Base-by-base conservation (phyloP, 2,113 vertebrate species). In the Anser cygnoides region DNA sequence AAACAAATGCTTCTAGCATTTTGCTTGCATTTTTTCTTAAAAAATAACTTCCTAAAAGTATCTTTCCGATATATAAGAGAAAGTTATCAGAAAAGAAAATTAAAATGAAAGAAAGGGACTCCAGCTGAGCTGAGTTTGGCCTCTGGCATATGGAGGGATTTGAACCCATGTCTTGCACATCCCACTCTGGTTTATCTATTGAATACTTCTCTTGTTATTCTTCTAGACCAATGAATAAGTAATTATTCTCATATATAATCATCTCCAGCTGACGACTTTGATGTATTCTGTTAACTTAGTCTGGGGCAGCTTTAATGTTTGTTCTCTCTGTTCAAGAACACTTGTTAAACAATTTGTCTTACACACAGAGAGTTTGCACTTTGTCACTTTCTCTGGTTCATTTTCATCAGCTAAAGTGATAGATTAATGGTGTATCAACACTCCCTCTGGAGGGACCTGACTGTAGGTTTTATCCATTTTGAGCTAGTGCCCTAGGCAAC, bases 381-480 rank as follows among this genome's bases (percentile, higher is more conserved):
- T 83, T 93, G 29, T 78, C 83, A 50, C 31, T 80, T 83, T 61
- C 59, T 86, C 72, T 41, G 52, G 35, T 83, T 92, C 21, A 19
- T 92, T 96, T 96, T 90, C 79, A 55, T 58, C 72, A 77, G 55
- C 63, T 90, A 10, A 65, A 67, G 66, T 67, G 57, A 68, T 16
- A 79, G 87, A 95, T 93, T 91, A 91, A 94, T 72, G 84, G 68
- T 79, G 25, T 54, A 93, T 85, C 87, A 93, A 76, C 86, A 84
- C 37, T 80, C 13, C 13, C 67, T 73, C 92, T 84, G 75, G 75
- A 94, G 91, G 65, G 68, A 92, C 31, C 46, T 77, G 50, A 7
- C 79, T 88, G 59, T 46, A 62, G 14, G 17, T 58, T 90, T 97
- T 81, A 41, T 63, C 14, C 1, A 0, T 77, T 58, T 57, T 92